Percentiles rank a stretch among this genome's conserved stretches.
phyloP scores from a whole-genome alignment of 2,888 invertebrate genomes.

The Carcina quercana region DNA sequence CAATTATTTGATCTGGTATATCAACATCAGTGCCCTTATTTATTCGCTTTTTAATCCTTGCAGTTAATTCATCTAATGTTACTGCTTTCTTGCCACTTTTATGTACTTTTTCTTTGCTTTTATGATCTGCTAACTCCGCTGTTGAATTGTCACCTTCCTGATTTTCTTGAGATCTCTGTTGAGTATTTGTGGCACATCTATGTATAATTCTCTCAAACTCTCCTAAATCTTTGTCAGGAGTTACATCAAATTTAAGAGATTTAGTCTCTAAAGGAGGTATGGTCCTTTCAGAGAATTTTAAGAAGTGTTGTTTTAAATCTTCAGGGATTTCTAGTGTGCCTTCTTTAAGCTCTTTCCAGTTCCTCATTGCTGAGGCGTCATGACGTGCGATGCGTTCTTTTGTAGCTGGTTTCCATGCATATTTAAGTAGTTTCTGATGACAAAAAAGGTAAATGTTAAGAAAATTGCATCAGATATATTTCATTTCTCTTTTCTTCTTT shows the following conservation, averaged over 20 bases:
- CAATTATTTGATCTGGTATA: conserved; percentile 46
- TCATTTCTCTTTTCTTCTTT: no score
- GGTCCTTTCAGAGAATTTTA: conserved; percentile 77
- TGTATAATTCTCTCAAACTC: conserved; percentile 67
- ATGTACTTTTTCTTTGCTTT: conserved; percentile 12
- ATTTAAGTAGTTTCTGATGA: conserved; percentile 77
- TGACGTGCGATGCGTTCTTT: conserved; percentile 75
- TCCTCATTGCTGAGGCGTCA: conserved; percentile 78
- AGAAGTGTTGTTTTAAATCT: conserved; percentile 73
- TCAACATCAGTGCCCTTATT: conserved; percentile 42
- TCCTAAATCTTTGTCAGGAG: conserved; percentile 39
- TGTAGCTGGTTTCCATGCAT: conserved; percentile 77
- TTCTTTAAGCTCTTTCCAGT: conserved; percentile 79
- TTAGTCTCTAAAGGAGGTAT: conserved; percentile 55
- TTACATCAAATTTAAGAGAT: conserved; percentile 47
- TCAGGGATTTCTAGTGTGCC: conserved; percentile 66
- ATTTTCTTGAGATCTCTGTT: no score
- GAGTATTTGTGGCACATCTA: conserved; percentile 50
- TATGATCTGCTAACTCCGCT: neutral
- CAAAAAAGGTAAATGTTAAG: conserved; percentile 2
- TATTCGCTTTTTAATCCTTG: conserved; percentile 43
- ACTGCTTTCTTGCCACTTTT: conserved; percentile 21
- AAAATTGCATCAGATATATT: no score
- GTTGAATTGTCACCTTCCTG: no score
- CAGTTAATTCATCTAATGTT: conserved; percentile 52